Percentiles rank a stretch among this genome's conserved stretches.
These are phyloP conservation scores for Cuniculus paca DNA, from an alignment of 2,797 vertebrate species.

Conservation along the genomic window DNA sequence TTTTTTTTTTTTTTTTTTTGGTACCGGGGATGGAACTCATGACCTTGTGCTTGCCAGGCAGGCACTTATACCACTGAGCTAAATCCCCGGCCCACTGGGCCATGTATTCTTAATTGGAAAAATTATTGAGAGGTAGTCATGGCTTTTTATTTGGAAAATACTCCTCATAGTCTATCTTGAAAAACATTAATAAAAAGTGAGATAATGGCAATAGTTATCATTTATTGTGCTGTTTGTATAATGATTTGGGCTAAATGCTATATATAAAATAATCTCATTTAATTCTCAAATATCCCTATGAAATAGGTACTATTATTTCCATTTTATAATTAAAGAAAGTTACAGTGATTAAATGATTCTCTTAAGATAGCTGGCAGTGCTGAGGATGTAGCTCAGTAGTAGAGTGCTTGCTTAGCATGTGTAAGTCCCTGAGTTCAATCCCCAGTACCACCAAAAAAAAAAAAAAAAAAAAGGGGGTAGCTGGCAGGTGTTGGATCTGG, in stretches of 20 bases:
- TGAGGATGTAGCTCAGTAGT: too few relatives aligned
- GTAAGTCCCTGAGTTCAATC: too few relatives aligned
- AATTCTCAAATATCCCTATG: constrained; percentile 26
- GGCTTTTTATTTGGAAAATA: constrained; percentile 60
- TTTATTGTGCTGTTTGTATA: neutral
- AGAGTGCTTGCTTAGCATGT: too few relatives aligned
- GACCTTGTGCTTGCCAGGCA: too few relatives aligned
- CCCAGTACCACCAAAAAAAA: too few relatives aligned
- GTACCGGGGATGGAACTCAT: too few relatives aligned
- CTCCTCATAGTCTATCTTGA: constrained; percentile 40
- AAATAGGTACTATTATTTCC: constrained; percentile 28
- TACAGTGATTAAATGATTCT: constrained; percentile 46
- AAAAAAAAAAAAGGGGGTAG: neutral
- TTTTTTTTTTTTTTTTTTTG: neutral
- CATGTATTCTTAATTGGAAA: constrained; percentile 57
- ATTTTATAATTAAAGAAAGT: constrained; percentile 66
- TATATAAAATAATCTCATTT: constrained; percentile 56
- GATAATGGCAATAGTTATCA: constrained; percentile 40
- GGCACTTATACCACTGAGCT: too few relatives aligned
- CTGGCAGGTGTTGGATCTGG: constrained; percentile 10
- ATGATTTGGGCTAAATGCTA: constrained; percentile 51
- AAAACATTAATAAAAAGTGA: constrained; percentile 35
- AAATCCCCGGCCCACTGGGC: too few relatives aligned
- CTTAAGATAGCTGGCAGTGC: neutral
- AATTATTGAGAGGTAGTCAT: constrained; percentile 21